These are phyloP conservation scores for Gallirallus australis DNA, from an alignment of 2,797 vertebrate species.

Conservation along the genomic window DNA sequence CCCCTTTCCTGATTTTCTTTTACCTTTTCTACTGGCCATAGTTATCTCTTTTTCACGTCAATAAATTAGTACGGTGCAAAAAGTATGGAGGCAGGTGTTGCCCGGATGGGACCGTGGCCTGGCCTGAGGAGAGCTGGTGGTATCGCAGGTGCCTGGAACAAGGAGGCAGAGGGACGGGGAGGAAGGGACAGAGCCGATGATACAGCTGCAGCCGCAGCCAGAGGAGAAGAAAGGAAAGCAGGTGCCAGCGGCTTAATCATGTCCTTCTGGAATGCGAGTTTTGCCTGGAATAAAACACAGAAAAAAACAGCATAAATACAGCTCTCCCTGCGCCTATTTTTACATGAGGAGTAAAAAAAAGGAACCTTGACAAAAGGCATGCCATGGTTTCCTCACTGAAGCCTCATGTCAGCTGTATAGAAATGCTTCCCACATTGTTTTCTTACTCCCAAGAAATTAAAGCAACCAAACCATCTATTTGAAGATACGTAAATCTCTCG, in stretches of 20 bases:
- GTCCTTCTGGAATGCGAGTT: conserved; percentile 90
- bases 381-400: neutral
- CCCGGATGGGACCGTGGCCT: conserved; percentile 90
- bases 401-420: neutral
- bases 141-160: conserved; percentile 87
- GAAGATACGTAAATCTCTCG: neutral
- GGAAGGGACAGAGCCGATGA: conserved; percentile 84
- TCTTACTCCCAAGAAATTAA: neutral
- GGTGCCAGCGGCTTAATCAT: conserved; percentile 89
- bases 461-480: neutral
- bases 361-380: neutral
- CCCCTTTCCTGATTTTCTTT: conserved; percentile 29
- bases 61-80: conserved; percentile 88
- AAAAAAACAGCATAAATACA: neutral
- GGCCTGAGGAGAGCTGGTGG: conserved; percentile 89
- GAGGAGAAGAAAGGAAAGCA: conserved; percentile 87
- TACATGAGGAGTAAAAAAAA: neutral
- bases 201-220: conserved; percentile 82
- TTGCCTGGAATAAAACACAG: conserved; percentile 79
- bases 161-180: conserved; percentile 82
- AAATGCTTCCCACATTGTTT: neutral
- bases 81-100: conserved; percentile 89
- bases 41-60: neutral
- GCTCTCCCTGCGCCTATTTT: neutral
- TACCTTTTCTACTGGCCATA: conserved; percentile 53